These are phyloP conservation scores for Bombus ignitus DNA, from an alignment of 1,140 invertebrate species.

Conservation along the genomic window DNA sequence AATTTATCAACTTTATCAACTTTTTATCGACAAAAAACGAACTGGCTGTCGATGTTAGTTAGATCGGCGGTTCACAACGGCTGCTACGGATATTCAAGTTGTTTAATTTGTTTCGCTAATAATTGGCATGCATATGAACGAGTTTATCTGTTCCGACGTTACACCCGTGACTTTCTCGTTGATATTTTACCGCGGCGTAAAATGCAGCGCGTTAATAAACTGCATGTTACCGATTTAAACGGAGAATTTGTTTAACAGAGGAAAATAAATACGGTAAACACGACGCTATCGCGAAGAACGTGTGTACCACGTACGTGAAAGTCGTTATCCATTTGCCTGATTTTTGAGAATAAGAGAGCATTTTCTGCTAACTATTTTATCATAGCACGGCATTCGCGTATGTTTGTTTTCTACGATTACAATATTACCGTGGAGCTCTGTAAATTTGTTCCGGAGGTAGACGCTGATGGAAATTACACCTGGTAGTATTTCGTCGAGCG, in stretches of 20 bases:
- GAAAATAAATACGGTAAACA: background rate
- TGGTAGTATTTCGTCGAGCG: background rate
- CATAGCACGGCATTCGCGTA: background rate
- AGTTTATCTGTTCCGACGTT: background rate
- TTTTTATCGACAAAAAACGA: background rate
- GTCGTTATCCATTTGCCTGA: background rate
- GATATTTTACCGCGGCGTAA: background rate
- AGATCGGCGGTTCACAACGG: background rate
- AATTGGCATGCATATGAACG: slow-evolving; percentile 3
- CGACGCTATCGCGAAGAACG: too few species aligned
- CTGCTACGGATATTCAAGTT: background rate
- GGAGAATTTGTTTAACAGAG: slow-evolving; percentile 28
- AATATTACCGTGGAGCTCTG: background rate
- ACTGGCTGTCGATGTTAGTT: background rate
- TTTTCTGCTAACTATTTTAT: background rate
- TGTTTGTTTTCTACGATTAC: background rate
- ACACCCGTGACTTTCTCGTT: background rate
- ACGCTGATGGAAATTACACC: background rate
- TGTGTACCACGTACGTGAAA: too few species aligned
- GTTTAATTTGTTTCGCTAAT: slow-evolving; percentile 10
- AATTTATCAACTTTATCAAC: too few species aligned
- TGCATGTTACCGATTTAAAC: background rate
- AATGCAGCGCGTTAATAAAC: background rate
- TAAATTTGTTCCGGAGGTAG: background rate
- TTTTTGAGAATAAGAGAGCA: background rate